Percentiles rank a stretch among this genome's conserved stretches.
These are phyloP conservation scores for Carassius carassius DNA, from an alignment of 2,113 vertebrate species.

Conservation along the genomic window DNA sequence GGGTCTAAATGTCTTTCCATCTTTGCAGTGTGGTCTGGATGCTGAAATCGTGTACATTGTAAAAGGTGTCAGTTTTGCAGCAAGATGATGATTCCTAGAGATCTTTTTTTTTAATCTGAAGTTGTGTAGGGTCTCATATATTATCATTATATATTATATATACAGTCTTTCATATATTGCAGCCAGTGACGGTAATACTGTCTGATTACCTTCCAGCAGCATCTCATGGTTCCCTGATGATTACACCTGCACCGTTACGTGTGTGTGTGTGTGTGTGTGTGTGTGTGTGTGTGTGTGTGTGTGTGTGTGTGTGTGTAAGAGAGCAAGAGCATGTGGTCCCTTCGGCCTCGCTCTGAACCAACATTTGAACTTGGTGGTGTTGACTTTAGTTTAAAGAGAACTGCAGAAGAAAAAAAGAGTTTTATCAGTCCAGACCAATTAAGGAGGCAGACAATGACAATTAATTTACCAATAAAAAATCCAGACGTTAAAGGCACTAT, in stretches of 20 bases:
- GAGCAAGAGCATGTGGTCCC: too few species aligned
- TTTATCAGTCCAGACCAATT: too few species aligned
- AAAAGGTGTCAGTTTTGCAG: neutral
- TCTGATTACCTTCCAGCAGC: conserved; percentile 24
- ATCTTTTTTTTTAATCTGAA: neutral
- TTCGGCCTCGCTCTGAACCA: too few species aligned
- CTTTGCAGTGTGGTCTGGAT: neutral
- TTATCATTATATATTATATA: neutral
- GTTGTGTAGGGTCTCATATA: neutral
- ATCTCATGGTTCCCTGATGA: conserved; percentile 36
- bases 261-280: neutral
- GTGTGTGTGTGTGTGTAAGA: neutral
- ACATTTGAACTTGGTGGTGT: too few species aligned
- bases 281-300: too few species aligned
- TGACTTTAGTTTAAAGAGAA: too few species aligned
- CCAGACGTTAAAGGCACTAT: too few species aligned
- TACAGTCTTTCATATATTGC: neutral
- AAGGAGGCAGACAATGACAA: too few species aligned
- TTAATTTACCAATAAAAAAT: too few species aligned
- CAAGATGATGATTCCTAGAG: neutral
- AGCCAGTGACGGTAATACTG: conserved; percentile 13
- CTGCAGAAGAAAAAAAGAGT: too few species aligned
- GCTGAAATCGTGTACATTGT: neutral
- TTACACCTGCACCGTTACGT: neutral
- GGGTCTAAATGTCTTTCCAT: neutral